Evolutionary conservation across 2,113 vertebrate species (phyloP).

Genomic region (Marmota flaviventris): DNA sequence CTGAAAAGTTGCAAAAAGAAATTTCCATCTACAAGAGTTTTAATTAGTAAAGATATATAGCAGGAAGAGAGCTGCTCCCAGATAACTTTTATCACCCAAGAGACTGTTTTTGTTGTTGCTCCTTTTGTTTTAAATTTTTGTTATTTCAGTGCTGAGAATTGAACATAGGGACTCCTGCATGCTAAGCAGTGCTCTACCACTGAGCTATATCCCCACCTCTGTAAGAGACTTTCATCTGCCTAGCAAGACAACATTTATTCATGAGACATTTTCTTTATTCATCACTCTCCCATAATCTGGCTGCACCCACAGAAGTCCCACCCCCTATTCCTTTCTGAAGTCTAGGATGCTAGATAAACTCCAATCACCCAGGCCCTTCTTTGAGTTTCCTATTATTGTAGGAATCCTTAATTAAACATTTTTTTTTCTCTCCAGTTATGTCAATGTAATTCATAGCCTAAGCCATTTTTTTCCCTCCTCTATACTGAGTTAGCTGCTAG

Average conservation of each 20-base stretch:
- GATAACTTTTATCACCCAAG: neutral
- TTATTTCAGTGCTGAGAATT: neutral
- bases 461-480: neutral
- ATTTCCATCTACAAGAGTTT: neutral
- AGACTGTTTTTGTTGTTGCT: no score
- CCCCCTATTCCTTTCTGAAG: neutral
- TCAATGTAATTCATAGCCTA: neutral
- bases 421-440: neutral
- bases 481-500: neutral
- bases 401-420: neutral
- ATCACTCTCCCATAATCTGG: neutral
- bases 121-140: no score
- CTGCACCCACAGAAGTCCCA: no score
- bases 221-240: neutral
- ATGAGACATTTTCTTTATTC: neutral
- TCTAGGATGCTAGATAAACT: neutral
- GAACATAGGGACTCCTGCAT: neutral
- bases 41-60: neutral
- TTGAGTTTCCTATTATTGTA: neutral
- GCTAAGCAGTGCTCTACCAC: neutral
- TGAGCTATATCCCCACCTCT: neutral
- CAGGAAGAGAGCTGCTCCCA: neutral
- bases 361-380: neutral
- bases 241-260: neutral
- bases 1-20: neutral